Evolutionary conservation across 2,797 vertebrate genomes (phyloP).

Genomic region (Chelmon rostratus): DNA sequence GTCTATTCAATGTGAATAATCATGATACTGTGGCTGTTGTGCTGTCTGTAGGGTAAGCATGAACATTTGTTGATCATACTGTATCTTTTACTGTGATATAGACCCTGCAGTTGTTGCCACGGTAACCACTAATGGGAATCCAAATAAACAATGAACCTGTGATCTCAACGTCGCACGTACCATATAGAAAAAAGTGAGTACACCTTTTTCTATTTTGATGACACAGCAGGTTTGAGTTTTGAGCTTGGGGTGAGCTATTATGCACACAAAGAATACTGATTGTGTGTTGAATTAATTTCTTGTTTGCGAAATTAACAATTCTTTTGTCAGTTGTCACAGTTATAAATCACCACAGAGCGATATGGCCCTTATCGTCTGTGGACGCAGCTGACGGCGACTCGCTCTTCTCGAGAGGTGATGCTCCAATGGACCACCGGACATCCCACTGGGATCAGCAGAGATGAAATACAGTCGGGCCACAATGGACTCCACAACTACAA

Average conservation of each 20-base stretch:
- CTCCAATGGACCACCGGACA: conserved; percentile 81
- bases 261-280: not conserved
- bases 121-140: not conserved
- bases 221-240: not conserved
- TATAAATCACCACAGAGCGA: conserved; percentile 47
- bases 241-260: not conserved
- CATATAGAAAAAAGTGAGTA: not conserved
- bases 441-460: conserved; percentile 75
- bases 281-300: not conserved
- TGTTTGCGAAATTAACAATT: conserved; percentile 34
- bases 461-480: conserved; percentile 81
- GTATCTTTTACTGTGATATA: not conserved
- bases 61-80: not conserved
- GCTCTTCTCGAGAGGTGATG: conserved; percentile 39
- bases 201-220: not conserved
- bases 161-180: not conserved
- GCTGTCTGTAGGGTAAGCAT: not conserved
- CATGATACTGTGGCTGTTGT: not conserved
- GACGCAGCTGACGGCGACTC: conserved; percentile 65
- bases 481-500: conserved; percentile 78
- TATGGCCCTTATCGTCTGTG: conserved; percentile 37
- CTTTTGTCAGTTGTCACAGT: conserved; percentile 43
- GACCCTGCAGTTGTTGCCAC: not conserved
- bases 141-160: not conserved
- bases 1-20: not conserved